These are phyloP conservation scores for Meliscaeva auricollis DNA, from an alignment of 2,888 invertebrate genomes.

Conservation along the genomic window DNA sequence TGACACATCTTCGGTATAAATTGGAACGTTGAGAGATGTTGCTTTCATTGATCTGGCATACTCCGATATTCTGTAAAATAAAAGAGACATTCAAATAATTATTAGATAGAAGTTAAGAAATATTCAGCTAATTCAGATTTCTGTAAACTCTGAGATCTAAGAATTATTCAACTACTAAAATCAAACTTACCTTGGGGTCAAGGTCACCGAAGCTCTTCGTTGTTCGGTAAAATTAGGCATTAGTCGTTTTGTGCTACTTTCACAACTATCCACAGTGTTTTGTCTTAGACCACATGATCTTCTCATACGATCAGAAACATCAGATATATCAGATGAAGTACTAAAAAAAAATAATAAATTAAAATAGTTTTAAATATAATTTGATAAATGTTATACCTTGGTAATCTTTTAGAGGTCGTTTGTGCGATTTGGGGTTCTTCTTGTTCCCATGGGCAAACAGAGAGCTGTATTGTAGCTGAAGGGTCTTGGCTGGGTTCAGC, in stretches of 20 bases:
- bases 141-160: too few relatives aligned
- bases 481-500: constrained; percentile 57
- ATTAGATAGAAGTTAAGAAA: background rate
- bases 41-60: constrained; percentile 68
- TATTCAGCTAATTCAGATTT: too few relatives aligned
- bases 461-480: constrained; percentile 78
- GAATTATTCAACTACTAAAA: too few relatives aligned
- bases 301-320: constrained; percentile 86
- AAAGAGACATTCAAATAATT: background rate
- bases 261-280: constrained; percentile 88
- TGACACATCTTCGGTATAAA: constrained; percentile 64
- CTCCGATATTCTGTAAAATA: constrained; percentile 56
- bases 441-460: constrained; percentile 82
- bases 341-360: constrained; percentile 70
- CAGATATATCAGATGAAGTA: constrained; percentile 88
- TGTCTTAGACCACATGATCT: constrained; percentile 88
- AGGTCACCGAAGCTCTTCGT: constrained; percentile 83
- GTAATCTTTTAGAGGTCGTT: constrained; percentile 77
- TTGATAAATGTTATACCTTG: constrained; percentile 78
- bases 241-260: constrained; percentile 84
- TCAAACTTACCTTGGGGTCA: constrained; percentile 82
- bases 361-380: background rate
- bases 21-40: constrained; percentile 69
- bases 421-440: constrained; percentile 74
- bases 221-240: constrained; percentile 82